A percentile compares a stretch with the other conserved stretches of the same genome.
These are phyloP conservation scores for Nasonovia ribisnigri DNA, from an alignment of 2,888 invertebrate species.

Conservation along the genomic window DNA sequence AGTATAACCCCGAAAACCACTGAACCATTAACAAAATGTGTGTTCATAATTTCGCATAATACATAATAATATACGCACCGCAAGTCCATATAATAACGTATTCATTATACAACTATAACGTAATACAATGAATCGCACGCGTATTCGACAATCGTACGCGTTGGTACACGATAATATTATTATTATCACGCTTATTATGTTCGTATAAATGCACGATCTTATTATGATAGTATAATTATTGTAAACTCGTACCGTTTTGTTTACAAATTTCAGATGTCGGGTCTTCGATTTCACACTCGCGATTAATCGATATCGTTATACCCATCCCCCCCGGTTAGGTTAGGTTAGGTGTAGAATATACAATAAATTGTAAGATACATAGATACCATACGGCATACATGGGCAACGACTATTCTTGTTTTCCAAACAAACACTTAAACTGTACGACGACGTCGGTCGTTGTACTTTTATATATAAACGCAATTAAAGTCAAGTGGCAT, in stretches of 20 bases:
- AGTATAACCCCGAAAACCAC: slow-evolving; percentile 10
- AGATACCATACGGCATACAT: not conserved
- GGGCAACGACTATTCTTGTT: not conserved
- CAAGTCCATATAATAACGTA: not conserved
- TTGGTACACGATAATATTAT: not conserved
- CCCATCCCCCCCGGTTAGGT: not conserved
- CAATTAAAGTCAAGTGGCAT: slow-evolving; percentile 45
- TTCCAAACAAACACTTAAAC: not conserved
- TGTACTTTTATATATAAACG: not conserved
- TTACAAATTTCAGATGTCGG: not conserved
- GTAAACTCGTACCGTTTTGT: not conserved
- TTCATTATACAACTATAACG: not conserved
- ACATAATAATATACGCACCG: not conserved
- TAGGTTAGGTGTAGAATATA: too few relatives aligned
- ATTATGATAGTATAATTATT: not conserved
- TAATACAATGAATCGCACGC: not conserved
- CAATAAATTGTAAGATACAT: not conserved
- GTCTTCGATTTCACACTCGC: not conserved
- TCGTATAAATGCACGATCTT: not conserved
- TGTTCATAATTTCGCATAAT: not conserved
- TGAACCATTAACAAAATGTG: slow-evolving; percentile 4
- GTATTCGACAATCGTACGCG: not conserved
- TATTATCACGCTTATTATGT: not conserved
- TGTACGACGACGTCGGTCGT: not conserved
- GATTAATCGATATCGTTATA: not conserved